Conservation (phyloP, 2,797 vertebrate genomes). For the Natrix natrix region DNA sequence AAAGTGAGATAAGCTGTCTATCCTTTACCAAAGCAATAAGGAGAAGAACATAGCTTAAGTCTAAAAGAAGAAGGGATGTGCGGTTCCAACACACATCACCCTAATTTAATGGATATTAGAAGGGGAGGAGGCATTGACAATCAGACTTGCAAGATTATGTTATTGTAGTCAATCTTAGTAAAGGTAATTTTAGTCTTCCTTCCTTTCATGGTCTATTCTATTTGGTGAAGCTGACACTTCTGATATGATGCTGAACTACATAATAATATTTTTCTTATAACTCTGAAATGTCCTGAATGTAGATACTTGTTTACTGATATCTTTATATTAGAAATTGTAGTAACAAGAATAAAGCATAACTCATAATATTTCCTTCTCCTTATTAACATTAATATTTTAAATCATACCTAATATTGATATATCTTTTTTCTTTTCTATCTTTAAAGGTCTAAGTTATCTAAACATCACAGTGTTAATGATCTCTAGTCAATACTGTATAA, state of each 20-base stretch:
- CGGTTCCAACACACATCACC: neutral
- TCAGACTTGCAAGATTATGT: neutral
- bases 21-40: neutral
- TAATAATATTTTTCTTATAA: neutral
- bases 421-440: neutral
- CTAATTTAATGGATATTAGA: neutral
- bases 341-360: neutral
- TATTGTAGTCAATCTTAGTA: neutral
- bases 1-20: neutral
- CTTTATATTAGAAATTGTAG: neutral
- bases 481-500: neutral
- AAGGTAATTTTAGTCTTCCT: neutral
- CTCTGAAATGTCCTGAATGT: neutral
- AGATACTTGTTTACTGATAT: neutral
- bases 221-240: neutral
- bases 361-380: neutral
- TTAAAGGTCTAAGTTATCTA: neutral
- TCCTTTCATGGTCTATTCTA: neutral
- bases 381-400: neutral
- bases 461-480: neutral
- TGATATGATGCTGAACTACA: neutral
- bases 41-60: neutral
- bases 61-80: neutral
- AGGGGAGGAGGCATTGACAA: neutral
- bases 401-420: neutral